Evolutionary conservation across 2,113 vertebrate species (phyloP), one percentile per base, ranked within the genome.

Genomic region (Stictonetta naevosa): DNA sequence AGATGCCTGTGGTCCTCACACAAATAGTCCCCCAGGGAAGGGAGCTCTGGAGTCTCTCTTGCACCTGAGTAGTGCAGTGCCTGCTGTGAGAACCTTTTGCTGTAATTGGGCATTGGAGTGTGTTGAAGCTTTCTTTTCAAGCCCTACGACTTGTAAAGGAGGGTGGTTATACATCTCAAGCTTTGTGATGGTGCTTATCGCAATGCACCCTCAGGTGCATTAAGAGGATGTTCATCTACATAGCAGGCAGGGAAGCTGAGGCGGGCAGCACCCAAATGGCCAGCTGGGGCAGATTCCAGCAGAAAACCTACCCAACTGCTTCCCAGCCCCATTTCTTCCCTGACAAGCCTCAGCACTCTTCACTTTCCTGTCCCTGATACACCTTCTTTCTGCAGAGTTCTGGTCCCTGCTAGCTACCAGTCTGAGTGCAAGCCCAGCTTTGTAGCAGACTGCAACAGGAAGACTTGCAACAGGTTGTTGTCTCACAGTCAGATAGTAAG

Each of bases 91-190:
- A 46, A 18, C 11, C 10, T 38, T 46, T 11, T 56, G 46, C 40
- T 64, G 11, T 38, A 44, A 22, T 6, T 34, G 34, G 20, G 19
- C 23, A 55, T 28, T n/a, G 10, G 40, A 48, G 5, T 42, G 7
- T 28, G 13, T 16, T 28, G 55, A 68, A 80, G 36, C 29, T 46
- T 40, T 38, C 8, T 38, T 38, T 38, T 38, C 38, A 38, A 38
- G 38, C 29, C 10, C 18, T 80, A 42, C 6, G 59, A 7, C 42
- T 58, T 0, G 0, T 33, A 40, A 74, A 59, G 44, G 14, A 38
- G 38, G 38, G 38, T 38, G 38, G 38, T 10, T 38, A 10, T 38
- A 11, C 44, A 44, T 18, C 44, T 44, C 44, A 44, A 44, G 44
- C 44, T 44, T 44, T 44, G 44, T 44, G 44, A 44, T 44, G 44